These are phyloP conservation scores for Elaeidobius kamerunicus DNA, from an alignment of 2,888 invertebrate genomes.

Conservation along the genomic window DNA sequence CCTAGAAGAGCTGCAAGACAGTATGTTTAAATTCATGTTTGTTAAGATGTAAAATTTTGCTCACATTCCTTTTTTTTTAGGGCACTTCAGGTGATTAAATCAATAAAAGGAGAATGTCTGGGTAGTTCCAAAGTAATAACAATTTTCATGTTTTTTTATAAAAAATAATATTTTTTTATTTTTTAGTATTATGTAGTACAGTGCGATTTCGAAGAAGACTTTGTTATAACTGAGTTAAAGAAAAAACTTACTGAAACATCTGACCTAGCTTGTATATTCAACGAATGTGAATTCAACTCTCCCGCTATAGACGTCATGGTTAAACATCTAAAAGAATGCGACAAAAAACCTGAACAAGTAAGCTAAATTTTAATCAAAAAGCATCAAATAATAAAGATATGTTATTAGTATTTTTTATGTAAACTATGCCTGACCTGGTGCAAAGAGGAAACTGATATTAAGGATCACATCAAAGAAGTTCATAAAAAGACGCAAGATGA, in stretches of 20 bases:
- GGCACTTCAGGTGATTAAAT: conserved; percentile 34
- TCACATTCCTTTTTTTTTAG: conserved; percentile 25
- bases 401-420: conserved; percentile 43
- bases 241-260: conserved; percentile 39
- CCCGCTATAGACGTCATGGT: conserved; percentile 37
- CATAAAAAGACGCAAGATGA: conserved; percentile 28
- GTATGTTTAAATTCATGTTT: conserved; percentile 27
- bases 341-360: conserved; percentile 39
- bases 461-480: conserved; percentile 36
- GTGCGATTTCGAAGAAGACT: conserved; percentile 33
- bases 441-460: conserved; percentile 34
- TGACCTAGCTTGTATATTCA: conserved; percentile 42
- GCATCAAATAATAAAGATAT: conserved; percentile 1
- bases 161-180: neutral
- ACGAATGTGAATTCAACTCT: conserved; percentile 42
- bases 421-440: conserved; percentile 41
- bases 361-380: conserved; percentile 6
- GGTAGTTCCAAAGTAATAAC: conserved; percentile 11
- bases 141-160: neutral
- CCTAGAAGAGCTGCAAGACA: conserved; percentile 34
- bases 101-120: conserved; percentile 13
- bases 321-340: conserved; percentile 42
- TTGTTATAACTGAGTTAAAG: conserved; percentile 31
- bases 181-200: conserved; percentile 35
- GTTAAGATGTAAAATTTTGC: neutral